These are phyloP conservation scores for Dunckerocampus dactyliophorus DNA, from an alignment of 2,113 vertebrate species.

Conservation along the genomic window DNA sequence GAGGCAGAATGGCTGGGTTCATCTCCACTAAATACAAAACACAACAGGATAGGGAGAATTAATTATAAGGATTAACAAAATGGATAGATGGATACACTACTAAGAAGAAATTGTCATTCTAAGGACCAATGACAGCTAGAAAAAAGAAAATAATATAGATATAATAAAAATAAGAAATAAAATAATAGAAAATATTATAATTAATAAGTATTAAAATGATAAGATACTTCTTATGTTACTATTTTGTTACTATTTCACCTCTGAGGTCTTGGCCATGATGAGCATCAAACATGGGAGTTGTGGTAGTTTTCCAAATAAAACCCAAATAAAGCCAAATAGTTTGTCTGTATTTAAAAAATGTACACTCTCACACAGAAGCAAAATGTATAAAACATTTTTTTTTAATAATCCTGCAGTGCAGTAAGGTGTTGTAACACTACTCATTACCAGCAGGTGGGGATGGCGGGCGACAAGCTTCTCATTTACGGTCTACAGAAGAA, in stretches of 20 bases:
- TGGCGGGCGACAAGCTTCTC: not conserved
- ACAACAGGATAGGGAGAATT: not conserved
- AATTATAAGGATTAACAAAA: no score
- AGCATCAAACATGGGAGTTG: not conserved
- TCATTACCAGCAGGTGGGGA: not conserved
- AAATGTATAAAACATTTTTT: no score
- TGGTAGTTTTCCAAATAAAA: not conserved
- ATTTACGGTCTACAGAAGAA: not conserved
- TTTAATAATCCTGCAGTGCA: not conserved
- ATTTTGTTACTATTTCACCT: no score
- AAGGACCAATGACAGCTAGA: no score
- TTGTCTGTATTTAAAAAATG: no score
- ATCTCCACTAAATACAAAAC: conserved; percentile 64
- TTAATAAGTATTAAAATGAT: not conserved
- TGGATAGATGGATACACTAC: no score
- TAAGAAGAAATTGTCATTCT: no score
- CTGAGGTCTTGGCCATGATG: not conserved
- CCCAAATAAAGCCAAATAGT: no score
- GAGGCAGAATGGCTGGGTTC: conserved; percentile 76
- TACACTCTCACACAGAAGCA: no score
- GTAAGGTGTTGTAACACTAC: not conserved
- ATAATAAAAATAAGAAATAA: no score
- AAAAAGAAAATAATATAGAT: no score
- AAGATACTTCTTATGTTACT: not conserved
- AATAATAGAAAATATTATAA: no score